A percentile compares a stretch with the other conserved stretches of the same genome.
phyloP scores from a whole-genome alignment of 2,113 vertebrate species.

The Cyphomyrus discorhynchus region DNA sequence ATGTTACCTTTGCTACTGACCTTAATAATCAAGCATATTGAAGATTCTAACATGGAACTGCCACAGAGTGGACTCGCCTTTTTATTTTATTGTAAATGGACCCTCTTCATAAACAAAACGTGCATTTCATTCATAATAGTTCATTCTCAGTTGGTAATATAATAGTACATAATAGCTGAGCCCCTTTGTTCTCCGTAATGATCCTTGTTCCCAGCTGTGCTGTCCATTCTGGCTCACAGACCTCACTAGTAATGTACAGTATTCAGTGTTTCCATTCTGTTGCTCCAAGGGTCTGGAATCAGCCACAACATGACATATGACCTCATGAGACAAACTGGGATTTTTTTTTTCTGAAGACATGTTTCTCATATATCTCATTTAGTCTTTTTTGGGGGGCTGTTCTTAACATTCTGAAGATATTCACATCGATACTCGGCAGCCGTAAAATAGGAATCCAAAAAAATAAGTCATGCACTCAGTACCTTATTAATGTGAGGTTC shows the following conservation, averaged over 20 bases:
- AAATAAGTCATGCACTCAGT: neutral
- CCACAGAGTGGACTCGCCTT: neutral
- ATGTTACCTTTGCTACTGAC: neutral
- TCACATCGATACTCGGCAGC: neutral
- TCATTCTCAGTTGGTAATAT: neutral
- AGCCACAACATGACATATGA: neutral
- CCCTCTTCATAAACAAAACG: neutral
- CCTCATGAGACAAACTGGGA: neutral
- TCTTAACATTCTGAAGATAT: neutral
- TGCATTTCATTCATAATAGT: neutral
- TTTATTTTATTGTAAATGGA: neutral
- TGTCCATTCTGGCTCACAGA: neutral
- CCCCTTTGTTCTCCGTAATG: neutral
- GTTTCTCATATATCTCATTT: neutral
- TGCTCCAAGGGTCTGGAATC: neutral
- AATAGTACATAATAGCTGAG: neutral
- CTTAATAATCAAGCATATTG: neutral
- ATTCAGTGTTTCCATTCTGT: neutral
- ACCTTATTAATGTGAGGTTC: neutral
- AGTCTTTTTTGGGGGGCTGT: neutral
- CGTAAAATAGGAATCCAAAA: neutral
- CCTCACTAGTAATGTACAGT: neutral
- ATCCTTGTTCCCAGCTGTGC: neutral
- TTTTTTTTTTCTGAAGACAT: neutral
- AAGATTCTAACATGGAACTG: neutral